phyloP scores from a whole-genome alignment of 2,888 invertebrate genomes.

The Erannis defoliaria region DNA sequence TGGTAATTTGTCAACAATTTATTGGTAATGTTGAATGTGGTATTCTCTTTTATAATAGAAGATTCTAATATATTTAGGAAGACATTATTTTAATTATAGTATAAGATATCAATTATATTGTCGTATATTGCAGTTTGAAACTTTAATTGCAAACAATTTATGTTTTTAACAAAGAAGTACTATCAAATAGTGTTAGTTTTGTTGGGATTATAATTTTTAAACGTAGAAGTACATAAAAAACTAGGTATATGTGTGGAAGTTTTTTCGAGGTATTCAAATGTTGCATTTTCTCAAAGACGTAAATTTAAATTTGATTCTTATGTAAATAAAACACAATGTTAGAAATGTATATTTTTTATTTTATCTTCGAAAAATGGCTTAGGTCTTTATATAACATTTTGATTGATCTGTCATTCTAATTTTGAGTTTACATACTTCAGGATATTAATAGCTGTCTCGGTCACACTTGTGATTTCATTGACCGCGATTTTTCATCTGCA shows the following conservation, averaged over 20 bases:
- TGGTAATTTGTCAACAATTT: too few relatives aligned
- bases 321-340: slow-evolving; percentile 40
- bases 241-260: not conserved
- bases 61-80: too few relatives aligned
- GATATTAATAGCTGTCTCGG: too few relatives aligned
- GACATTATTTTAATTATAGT: too few relatives aligned
- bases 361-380: slow-evolving; percentile 10
- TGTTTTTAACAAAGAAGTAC: not conserved
- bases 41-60: too few relatives aligned
- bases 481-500: too few relatives aligned
- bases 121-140: not conserved
- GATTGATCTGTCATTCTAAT: not conserved
- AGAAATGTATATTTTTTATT: slow-evolving; percentile 7
- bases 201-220: not conserved
- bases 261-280: not conserved
- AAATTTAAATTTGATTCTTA: slow-evolving; percentile 29
- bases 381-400: slow-evolving; percentile 4
- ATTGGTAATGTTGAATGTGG: too few relatives aligned
- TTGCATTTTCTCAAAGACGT: slow-evolving; percentile 4
- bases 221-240: not conserved
- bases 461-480: too few relatives aligned
- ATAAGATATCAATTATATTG: too few relatives aligned
- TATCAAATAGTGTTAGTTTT: not conserved
- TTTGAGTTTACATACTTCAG: too few relatives aligned
- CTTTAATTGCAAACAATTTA: not conserved